Conservation (phyloP, 2,113 vertebrate genomes). For the Narcine bancroftii region DNA sequence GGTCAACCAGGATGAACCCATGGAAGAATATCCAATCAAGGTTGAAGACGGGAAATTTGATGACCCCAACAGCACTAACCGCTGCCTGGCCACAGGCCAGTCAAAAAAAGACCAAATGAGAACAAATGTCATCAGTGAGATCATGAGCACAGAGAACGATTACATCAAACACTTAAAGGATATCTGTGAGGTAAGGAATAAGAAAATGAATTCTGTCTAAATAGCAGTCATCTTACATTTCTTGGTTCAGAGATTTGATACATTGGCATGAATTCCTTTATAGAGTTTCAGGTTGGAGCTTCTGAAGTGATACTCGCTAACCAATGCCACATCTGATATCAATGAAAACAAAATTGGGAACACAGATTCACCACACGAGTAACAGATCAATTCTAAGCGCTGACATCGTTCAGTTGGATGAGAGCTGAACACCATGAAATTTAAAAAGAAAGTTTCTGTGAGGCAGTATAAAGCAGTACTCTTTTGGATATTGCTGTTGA, state of each 20-base stretch:
- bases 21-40: slow-evolving; percentile 67
- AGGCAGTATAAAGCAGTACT: not conserved
- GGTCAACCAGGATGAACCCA: slow-evolving; percentile 93
- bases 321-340: too few relatives aligned
- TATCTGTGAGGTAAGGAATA: slow-evolving; percentile 78
- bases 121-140: slow-evolving; percentile 90
- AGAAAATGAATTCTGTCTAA: not conserved
- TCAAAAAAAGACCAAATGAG: slow-evolving; percentile 92
- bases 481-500: not conserved
- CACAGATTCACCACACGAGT: not conserved
- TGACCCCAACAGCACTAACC: slow-evolving; percentile 48
- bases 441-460: not conserved
- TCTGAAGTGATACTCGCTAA: not conserved
- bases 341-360: not conserved
- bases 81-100: slow-evolving; percentile 64
- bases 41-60: slow-evolving; percentile 57
- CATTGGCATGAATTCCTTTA: not conserved
- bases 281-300: not conserved
- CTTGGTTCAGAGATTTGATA: not conserved
- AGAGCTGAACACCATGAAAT: not conserved
- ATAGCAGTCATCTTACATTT: not conserved
- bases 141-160: slow-evolving; percentile 89
- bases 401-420: not conserved
- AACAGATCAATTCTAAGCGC: too few relatives aligned
- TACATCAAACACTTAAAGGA: slow-evolving; percentile 97